Base-by-base conservation (phyloP, 2,113 vertebrate genomes). In the Dendropsophus ebraccatus region DNA sequence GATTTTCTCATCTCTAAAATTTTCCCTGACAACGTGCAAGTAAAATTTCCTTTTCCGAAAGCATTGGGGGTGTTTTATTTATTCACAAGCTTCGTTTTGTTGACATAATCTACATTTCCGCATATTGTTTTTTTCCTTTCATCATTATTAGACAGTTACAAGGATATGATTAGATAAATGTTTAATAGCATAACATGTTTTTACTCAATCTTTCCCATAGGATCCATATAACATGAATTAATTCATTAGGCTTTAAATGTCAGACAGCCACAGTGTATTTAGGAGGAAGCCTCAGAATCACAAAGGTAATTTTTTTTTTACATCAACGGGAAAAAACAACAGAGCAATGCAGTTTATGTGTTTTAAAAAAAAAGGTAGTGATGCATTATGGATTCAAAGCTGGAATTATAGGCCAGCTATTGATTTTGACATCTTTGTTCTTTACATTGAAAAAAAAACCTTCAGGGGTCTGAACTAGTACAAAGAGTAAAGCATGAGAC, bases 381-480 rank as follows among this genome's bases (percentile, higher is more conserved):
- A 32, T 81, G 85, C 77, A 81, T 87, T 87, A 45, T 81, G 85
- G 75, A 86, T 80, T 30, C 78, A 14, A 69, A 73, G 77, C 25
- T 86, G 75, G 84, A 80, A 80, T 81, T 73, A 81, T 81, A 74
- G 67, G 52, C 60, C 37, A 35, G 21, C 47, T 35, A 81, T 87
- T 81, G 85, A 87, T 87, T 87, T 87, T 60, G 50, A 52, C 65
- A 60, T 58, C 78, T 87, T 87, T 81, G 85, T 87, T 87, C 85
- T 87, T 60, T 81, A 74, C 54, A 81, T 56, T 73, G 67, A 41
- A 69, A 60, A 81, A 73, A 79, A 81, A 73, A 19, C 50, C 85
- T 81, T 81, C 37, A 73, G 77, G 85, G 52, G 35, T 78, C 49
- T 81, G 84, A 86, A 81, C 21, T 35, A 62, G 65, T 70, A 69